Evolutionary conservation across 2,797 vertebrate species (phyloP).

Genomic region (Danionella dracula): DNA sequence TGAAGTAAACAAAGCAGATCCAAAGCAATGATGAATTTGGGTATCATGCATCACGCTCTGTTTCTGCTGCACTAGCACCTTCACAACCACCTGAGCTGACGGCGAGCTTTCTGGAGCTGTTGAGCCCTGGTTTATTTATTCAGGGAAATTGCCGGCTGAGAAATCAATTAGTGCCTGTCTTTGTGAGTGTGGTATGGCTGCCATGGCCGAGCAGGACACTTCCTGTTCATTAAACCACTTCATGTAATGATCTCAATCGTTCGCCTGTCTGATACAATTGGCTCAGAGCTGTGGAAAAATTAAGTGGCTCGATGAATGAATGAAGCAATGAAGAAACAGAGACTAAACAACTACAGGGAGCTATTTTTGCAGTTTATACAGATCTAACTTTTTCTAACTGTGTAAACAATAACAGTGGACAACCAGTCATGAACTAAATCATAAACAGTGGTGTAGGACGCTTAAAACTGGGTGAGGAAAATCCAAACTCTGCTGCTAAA

Average conservation of each 20-base stretch:
- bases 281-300: constrained; percentile 36
- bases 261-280: constrained; percentile 39
- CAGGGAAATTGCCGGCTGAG: constrained; percentile 55
- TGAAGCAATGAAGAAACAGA: not conserved
- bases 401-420: too few relatives aligned
- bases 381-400: too few relatives aligned
- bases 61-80: constrained; percentile 35
- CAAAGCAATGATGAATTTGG: constrained; percentile 17
- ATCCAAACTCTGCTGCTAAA: too few relatives aligned
- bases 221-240: constrained; percentile 51
- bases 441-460: too few relatives aligned
- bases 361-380: too few relatives aligned
- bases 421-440: too few relatives aligned
- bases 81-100: constrained; percentile 39
- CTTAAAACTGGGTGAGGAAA: too few relatives aligned
- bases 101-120: constrained; percentile 48
- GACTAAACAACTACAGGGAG: not conserved
- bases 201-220: constrained; percentile 38
- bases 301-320: constrained; percentile 15
- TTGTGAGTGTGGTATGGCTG: constrained; percentile 35
- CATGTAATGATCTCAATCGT: constrained; percentile 56
- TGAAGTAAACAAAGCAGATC: constrained; percentile 20
- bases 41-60: constrained; percentile 49
- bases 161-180: constrained; percentile 53
- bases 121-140: constrained; percentile 53